Percentiles rank a stretch among this genome's conserved stretches.
Evolutionary conservation across 2,797 vertebrate species (phyloP).

Genomic region (Gymnoscopelus braueri): DNA sequence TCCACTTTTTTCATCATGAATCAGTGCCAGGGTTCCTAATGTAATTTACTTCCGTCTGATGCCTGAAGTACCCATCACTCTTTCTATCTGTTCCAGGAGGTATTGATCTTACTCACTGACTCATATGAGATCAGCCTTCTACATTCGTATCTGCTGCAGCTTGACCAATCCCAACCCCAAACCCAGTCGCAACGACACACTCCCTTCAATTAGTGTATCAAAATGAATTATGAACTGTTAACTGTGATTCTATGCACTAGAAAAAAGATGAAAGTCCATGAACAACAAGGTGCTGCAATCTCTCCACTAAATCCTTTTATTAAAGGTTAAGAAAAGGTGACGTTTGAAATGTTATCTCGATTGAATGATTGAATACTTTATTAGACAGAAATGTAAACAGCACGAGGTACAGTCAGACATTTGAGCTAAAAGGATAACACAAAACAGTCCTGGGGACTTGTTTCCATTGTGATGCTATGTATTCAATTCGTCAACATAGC

Average conservation of each 20-base stretch:
- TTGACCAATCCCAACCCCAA: slow-evolving; percentile 56
- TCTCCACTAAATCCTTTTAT: too few species aligned
- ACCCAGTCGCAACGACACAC: slow-evolving; percentile 47
- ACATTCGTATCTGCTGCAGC: slow-evolving; percentile 66
- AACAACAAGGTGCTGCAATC: too few species aligned
- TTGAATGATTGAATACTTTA: too few species aligned
- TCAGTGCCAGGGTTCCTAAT: slow-evolving; percentile 70
- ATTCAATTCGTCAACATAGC: too few species aligned
- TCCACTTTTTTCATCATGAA: slow-evolving; percentile 47
- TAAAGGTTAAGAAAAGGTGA: too few species aligned
- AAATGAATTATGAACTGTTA: slow-evolving; percentile 32
- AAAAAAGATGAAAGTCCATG: background rate
- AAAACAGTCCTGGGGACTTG: too few species aligned
- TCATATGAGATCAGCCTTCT: slow-evolving; percentile 71
- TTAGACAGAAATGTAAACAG: too few species aligned
- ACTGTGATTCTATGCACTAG: background rate
- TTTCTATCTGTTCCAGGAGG: slow-evolving; percentile 63
- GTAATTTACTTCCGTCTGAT: slow-evolving; percentile 72
- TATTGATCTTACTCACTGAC: slow-evolving; percentile 69
- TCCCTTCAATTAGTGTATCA: slow-evolving; percentile 33
- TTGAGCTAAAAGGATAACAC: too few species aligned
- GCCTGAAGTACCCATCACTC: slow-evolving; percentile 71
- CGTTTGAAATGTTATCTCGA: too few species aligned
- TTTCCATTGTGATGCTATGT: too few species aligned
- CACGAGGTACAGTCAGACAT: too few species aligned